Conservation (phyloP, 2,888 invertebrate species). For the Agonum fuliginosum region DNA sequence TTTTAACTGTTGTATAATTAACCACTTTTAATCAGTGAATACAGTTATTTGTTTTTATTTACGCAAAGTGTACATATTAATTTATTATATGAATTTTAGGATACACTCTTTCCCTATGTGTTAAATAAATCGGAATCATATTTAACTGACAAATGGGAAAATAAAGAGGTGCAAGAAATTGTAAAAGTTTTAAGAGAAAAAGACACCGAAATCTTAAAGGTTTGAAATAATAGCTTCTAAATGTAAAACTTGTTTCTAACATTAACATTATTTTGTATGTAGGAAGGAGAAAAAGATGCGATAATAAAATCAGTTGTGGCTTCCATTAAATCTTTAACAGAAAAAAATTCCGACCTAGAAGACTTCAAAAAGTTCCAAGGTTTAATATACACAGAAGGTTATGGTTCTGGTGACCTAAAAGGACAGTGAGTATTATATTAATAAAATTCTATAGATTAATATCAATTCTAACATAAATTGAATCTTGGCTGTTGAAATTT, state of each 20-base stretch:
- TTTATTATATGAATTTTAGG: constrained; percentile 73
- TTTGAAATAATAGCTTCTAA: constrained; percentile 35
- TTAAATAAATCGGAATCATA: constrained; percentile 82
- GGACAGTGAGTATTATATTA: constrained; percentile 86
- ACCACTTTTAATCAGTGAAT: background rate
- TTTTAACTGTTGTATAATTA: constrained; percentile 1
- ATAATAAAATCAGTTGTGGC: constrained; percentile 79
- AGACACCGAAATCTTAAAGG: constrained; percentile 68
- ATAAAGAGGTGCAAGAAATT: constrained; percentile 79
- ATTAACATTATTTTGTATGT: constrained; percentile 58
- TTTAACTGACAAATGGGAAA: constrained; percentile 83
- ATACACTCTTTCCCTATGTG: constrained; percentile 86
- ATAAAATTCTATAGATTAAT: too few species aligned
- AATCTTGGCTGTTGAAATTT: too few species aligned
- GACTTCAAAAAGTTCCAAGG: constrained; percentile 93
- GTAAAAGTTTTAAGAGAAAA: constrained; percentile 80
- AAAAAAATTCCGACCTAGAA: constrained; percentile 84
- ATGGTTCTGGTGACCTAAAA: constrained; percentile 83
- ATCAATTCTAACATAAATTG: too few species aligned
- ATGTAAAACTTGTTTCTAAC: background rate
- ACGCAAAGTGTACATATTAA: background rate
- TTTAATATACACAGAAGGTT: constrained; percentile 91
- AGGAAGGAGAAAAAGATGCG: constrained; percentile 74
- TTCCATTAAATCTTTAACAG: constrained; percentile 88
- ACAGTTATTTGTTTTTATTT: constrained; percentile 22